These are phyloP conservation scores for Antitype chi DNA, from an alignment of 2,888 invertebrate genomes.

Conservation along the genomic window DNA sequence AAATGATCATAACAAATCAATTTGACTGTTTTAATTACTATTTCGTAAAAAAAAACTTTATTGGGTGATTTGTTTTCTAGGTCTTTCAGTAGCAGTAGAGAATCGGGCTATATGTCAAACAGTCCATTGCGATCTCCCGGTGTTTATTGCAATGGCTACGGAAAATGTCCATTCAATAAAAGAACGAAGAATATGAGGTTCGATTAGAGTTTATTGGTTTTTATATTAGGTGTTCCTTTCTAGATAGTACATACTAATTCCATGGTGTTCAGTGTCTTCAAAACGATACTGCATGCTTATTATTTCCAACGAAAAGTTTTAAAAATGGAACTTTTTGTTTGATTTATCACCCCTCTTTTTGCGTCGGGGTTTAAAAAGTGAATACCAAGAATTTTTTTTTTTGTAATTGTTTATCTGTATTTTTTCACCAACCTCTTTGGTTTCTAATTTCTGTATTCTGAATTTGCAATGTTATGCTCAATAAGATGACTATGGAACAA, in stretches of 20 bases:
- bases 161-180: conserved; percentile 76
- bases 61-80: conserved; percentile 72
- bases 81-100: conserved; percentile 72
- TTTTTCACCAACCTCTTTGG: not conserved
- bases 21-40: conserved; percentile 55
- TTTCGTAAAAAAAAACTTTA: conserved; percentile 64
- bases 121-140: conserved; percentile 67
- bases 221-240: not conserved
- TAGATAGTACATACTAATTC: not conserved
- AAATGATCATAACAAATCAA: conserved; percentile 65
- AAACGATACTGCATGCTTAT: conserved; percentile 1
- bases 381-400: not conserved
- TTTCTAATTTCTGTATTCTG: not conserved
- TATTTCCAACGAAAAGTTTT: not conserved
- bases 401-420: not conserved
- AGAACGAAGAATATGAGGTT: conserved; percentile 68
- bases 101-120: conserved; percentile 80
- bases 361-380: too few relatives aligned
- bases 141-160: conserved; percentile 76
- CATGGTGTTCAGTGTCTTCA: not conserved
- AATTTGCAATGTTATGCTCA: conserved; percentile 12
- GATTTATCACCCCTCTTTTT: too few relatives aligned
- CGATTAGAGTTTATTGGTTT: conserved; percentile 59
- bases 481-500: not conserved
- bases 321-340: conserved; percentile 5